Percentiles rank a stretch among this genome's conserved stretches.
These are phyloP conservation scores for Noctua fimbriata DNA, from an alignment of 2,888 invertebrate genomes.

Conservation along the genomic window DNA sequence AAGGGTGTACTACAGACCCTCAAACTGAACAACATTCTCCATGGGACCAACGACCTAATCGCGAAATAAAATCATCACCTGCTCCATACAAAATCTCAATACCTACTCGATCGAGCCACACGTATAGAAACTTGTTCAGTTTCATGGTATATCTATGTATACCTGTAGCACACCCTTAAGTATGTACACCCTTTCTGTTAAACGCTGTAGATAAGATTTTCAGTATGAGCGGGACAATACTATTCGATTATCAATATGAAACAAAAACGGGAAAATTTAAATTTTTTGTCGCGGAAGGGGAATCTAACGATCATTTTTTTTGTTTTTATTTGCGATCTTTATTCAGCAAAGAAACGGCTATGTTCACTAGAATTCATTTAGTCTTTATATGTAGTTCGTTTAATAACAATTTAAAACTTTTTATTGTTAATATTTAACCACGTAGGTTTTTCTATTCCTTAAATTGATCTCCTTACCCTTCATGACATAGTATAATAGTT, in stretches of 20 bases:
- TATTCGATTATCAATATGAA: background rate
- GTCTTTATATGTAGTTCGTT: conserved; percentile 76
- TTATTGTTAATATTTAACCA: conserved; percentile 66
- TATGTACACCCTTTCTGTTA: background rate
- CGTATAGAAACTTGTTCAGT: background rate
- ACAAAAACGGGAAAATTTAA: background rate
- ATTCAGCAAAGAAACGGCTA: conserved; percentile 57
- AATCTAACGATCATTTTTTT: background rate
- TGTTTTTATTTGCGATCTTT: conserved; percentile 38
- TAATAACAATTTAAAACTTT: conserved; percentile 68
- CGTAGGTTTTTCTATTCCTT: conserved; percentile 83
- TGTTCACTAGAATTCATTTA: conserved; percentile 67
- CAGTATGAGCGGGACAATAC: background rate
- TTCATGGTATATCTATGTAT: background rate
- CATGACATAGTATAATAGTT: conserved; percentile 58
- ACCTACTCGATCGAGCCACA: background rate
- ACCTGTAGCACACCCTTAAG: background rate
- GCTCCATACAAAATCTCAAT: background rate
- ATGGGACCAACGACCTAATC: background rate
- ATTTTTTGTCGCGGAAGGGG: background rate
- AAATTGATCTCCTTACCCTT: conserved; percentile 85
- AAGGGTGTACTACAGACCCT: background rate
- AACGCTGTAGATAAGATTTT: background rate
- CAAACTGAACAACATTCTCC: background rate
- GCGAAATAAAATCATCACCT: background rate